phyloP scores from a whole-genome alignment of 2,888 invertebrate species.

The Lasioglossum lativentre region DNA sequence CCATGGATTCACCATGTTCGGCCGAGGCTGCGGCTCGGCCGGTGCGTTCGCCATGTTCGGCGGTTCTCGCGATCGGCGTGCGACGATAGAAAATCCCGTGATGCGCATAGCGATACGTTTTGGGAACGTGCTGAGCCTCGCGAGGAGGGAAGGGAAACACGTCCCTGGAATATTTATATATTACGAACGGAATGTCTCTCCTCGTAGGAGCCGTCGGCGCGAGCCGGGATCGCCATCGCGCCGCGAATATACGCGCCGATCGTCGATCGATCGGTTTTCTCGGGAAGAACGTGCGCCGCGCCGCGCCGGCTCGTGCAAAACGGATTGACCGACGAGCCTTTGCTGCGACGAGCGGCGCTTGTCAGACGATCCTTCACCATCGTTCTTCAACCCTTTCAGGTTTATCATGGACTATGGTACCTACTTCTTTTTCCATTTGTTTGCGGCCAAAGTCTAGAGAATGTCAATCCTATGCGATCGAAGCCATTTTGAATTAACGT shows the following conservation, averaged over 20 bases:
- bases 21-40: too few relatives aligned
- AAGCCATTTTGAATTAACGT: neutral
- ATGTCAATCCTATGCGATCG: too few relatives aligned
- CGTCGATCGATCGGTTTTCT: conserved; percentile 4
- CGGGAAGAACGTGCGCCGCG: conserved; percentile 18
- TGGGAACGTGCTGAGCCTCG: conserved; percentile 70
- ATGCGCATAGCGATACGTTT: conserved; percentile 77
- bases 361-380: neutral
- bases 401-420: neutral
- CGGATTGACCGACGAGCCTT: neutral
- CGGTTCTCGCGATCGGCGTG: conserved; percentile 65
- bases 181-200: conserved; percentile 53
- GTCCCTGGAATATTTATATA: conserved; percentile 74
- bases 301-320: neutral
- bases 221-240: neutral
- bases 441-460: neutral
- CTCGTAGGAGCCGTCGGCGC: neutral
- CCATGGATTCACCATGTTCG: conserved; percentile 64
- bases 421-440: neutral
- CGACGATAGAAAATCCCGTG: conserved; percentile 74
- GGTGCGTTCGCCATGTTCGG: conserved; percentile 57
- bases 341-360: neutral
- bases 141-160: conserved; percentile 51
- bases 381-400: neutral
- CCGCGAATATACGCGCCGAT: neutral